Conservation (phyloP, 2,888 invertebrate species). For the Trichogramma evanescens region DNA sequence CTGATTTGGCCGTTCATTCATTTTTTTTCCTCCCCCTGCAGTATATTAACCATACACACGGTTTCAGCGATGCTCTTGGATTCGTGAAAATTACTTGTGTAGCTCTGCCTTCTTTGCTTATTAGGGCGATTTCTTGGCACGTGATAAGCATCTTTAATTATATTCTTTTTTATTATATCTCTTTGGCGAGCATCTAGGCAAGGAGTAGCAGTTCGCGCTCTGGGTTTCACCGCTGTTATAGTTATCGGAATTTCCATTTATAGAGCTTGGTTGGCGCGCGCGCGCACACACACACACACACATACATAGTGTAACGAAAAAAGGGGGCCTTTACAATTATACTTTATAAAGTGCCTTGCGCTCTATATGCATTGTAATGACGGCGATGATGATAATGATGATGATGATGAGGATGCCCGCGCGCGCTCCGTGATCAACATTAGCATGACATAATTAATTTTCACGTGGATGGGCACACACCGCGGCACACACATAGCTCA, state of each 20-base stretch:
- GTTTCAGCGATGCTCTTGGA: too few species aligned
- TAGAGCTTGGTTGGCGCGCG: not conserved
- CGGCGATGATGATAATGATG: too few species aligned
- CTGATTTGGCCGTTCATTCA: too few species aligned
- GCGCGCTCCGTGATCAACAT: conserved; percentile 2
- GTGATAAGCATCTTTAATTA: conserved; percentile 22
- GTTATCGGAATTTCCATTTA: conserved; percentile 20
- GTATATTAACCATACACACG: too few species aligned
- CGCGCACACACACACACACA: not conserved
- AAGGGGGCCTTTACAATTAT: conserved; percentile 6
- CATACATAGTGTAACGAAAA: not conserved
- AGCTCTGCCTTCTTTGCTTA: conserved; percentile 11
- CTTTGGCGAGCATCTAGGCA: not conserved
- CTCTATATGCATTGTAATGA: not conserved
- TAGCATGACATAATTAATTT: conserved; percentile 17
- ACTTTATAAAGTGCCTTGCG: not conserved
- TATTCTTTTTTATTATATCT: conserved; percentile 5
- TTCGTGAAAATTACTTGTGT: too few species aligned
- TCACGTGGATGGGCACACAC: not conserved
- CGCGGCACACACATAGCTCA: too few species aligned
- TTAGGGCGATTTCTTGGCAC: conserved; percentile 21
- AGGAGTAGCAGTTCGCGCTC: not conserved
- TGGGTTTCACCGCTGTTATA: not conserved
- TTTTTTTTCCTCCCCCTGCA: too few species aligned
- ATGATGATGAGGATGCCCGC: too few species aligned